phyloP scores from a whole-genome alignment of 1,140 invertebrate species.

The Trichomalopsis sarcophagae region DNA sequence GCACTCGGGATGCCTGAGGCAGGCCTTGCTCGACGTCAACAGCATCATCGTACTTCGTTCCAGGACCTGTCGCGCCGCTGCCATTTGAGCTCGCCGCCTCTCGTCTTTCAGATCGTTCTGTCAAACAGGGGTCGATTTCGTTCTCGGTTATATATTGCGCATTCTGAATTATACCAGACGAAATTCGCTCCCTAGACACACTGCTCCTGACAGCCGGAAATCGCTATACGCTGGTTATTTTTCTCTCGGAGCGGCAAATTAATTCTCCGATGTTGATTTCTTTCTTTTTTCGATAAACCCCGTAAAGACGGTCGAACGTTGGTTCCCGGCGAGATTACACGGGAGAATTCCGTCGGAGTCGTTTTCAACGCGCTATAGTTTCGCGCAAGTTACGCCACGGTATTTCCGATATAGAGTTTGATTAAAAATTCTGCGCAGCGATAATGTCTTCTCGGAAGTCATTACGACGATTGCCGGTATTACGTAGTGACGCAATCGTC shows the following conservation, averaged over 20 bases:
- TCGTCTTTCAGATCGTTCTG: constrained; percentile 96
- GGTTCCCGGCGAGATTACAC: background rate
- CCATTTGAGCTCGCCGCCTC: constrained; percentile 94
- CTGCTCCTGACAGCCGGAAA: background rate
- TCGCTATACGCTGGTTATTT: no score
- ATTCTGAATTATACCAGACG: no score
- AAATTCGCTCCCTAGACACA: no score
- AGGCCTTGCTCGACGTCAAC: constrained; percentile 96
- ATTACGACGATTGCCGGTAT: background rate
- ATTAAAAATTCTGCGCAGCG: background rate
- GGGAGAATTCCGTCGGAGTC: background rate
- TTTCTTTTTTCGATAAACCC: no score
- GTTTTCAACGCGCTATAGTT: background rate
- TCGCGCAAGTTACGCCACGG: background rate
- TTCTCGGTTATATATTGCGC: background rate
- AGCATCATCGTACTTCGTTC: constrained; percentile 99
- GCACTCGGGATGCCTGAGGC: constrained; percentile 95
- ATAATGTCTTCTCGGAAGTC: background rate
- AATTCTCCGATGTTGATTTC: no score
- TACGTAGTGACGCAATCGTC: background rate
- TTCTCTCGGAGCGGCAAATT: no score
- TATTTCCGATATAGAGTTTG: background rate
- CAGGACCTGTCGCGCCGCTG: constrained; percentile 93
- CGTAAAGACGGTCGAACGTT: no score
- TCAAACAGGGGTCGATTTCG: constrained; percentile 8